Evolutionary conservation across 1,140 invertebrate genomes (phyloP).

Genomic region (Bombus soroeensis): DNA sequence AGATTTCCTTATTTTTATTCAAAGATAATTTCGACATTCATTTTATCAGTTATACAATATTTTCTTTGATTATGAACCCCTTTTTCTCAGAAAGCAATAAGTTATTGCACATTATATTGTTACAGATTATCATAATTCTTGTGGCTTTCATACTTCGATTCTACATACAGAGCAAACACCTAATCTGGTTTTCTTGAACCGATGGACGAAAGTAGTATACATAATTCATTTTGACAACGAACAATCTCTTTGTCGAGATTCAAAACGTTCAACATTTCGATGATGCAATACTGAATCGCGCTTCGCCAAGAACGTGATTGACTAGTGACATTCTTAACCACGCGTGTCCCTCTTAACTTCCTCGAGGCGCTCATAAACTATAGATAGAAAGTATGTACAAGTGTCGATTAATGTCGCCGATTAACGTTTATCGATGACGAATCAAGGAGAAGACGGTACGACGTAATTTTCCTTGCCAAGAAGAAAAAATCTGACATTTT

Average conservation of each 20-base stretch:
- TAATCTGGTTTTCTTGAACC: too few relatives aligned
- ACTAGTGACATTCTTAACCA: not conserved
- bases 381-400: not conserved
- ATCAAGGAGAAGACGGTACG: not conserved
- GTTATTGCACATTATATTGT: not conserved
- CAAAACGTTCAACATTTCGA: not conserved
- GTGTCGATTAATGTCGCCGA: not conserved
- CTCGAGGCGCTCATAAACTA: not conserved
- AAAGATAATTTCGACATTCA: not conserved
- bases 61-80: not conserved
- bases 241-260: not conserved
- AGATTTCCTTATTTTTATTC: too few relatives aligned
- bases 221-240: too few relatives aligned
- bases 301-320: not conserved
- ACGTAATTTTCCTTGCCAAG: not conserved
- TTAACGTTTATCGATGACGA: not conserved
- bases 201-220: too few relatives aligned
- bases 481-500: constrained; percentile 28
- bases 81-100: not conserved
- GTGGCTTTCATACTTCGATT: too few relatives aligned
- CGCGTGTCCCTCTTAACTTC: not conserved
- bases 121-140: too few relatives aligned
- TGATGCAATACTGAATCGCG: not conserved
- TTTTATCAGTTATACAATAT: not conserved
- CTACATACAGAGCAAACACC: too few relatives aligned